Base-by-base conservation (phyloP, 2,888 invertebrate species). In the Galeopsomyia nigrocyanea region DNA sequence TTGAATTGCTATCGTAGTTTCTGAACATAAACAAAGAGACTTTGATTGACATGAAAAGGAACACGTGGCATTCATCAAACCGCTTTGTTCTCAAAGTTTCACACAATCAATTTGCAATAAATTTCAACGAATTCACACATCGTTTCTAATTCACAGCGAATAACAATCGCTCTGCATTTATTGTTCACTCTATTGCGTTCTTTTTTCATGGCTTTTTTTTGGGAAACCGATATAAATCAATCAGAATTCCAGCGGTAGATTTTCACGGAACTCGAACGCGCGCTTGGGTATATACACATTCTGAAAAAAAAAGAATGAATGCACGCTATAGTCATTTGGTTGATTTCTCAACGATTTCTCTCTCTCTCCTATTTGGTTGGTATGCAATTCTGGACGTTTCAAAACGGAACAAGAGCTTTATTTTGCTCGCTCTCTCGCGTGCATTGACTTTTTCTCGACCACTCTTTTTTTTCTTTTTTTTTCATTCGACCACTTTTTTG, bases 381-480 rank as follows among this genome's bases (percentile, higher is more conserved):
- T 57, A n/a, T 6, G 26, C 46, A 19, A 56, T 19, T 57, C 39
- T 46, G 39, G 7, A 17, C 65, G 22, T 58, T 67, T 62, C 19
- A 51, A 53, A 72, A 72, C 72, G 22, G 19, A 58, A 68, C 71
- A 66, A 66, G 71, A 71, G 61, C 71, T 71, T 65, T 66, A 68
- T 63, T 72, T 72, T 63, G 22, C 66, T 46, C 70, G 19, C 13
- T 65, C n/a, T 26, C 26, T 26, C 2, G 26, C 26, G 5, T 26
- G 1, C 49, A 14, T 14, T 17, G 19, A 26, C 53, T 14, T 53
- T 51, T 50, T 22, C 2, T 47, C 53, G 19, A 19, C 57, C 17
- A 46, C 47, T 60, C 16, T 17, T 68, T 56, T 68, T 53, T 62
- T 55, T 60, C 16, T 17, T 68, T 56, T 68, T 53, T 62, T 55